A percentile compares a stretch with the other conserved stretches of the same genome.
Evolutionary conservation across 2,113 vertebrate genomes (phyloP).

Genomic region (Arenaria interpres): DNA sequence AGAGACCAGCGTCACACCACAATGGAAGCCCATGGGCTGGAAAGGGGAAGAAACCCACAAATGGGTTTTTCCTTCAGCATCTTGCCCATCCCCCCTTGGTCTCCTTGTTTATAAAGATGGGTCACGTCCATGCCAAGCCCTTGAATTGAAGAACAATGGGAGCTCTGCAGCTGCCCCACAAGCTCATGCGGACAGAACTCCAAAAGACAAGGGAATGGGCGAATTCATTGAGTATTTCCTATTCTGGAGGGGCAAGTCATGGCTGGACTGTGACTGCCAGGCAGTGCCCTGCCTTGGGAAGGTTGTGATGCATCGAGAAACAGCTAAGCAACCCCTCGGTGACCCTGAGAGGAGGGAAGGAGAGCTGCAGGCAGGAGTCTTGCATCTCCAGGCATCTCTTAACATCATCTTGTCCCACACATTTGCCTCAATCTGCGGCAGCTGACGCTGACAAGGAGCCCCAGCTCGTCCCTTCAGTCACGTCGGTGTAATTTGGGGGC

Average conservation of each 20-base stretch:
- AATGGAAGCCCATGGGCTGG: neutral
- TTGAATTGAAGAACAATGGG: neutral
- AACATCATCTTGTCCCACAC: neutral
- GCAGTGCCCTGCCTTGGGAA: neutral
- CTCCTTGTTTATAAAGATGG: neutral
- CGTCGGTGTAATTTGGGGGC: neutral
- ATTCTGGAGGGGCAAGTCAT: neutral
- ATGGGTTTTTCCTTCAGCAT: neutral
- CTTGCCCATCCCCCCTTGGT: neutral
- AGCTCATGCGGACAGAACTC: neutral
- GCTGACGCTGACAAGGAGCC: neutral
- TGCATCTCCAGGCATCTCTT: neutral
- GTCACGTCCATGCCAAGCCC: fast-evolving
- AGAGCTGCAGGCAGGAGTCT: neutral
- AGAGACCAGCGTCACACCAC: neutral
- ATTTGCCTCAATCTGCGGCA: neutral
- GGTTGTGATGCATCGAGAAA: neutral
- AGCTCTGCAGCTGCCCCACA: neutral
- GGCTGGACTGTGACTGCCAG: neutral
- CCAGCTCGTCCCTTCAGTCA: neutral
- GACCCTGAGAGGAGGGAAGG: neutral
- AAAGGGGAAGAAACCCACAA: neutral
- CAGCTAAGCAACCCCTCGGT: neutral
- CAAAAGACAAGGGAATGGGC: neutral
- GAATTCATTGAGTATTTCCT: neutral